Evolutionary conservation across 2,888 invertebrate genomes (phyloP), one percentile per base, ranked within the genome.

Genomic region (Chydorus sphaericus): DNA sequence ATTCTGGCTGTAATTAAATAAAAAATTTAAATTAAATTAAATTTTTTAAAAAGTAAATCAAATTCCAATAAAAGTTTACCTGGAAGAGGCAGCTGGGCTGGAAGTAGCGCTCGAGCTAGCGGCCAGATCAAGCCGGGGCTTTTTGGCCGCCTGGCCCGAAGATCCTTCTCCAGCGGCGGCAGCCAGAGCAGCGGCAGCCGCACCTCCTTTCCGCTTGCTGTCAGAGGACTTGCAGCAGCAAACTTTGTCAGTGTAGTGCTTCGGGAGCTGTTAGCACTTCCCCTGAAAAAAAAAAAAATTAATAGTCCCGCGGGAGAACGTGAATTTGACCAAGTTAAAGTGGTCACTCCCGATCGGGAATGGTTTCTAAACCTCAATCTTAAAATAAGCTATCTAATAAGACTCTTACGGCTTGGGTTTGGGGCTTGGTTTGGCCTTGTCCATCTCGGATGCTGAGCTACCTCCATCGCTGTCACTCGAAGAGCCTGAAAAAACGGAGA

Each of bases 381-480:
- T 10, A 29, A 38, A 11, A 26, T 23, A 6, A 18, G 14, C 44
- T 14, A 5, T 20, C 8, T 7, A 16, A 39, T 16, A 16, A 7
- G 10, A 11, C 16, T 7, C 44, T 44, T 23, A 44, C 44, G 44
- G n/a, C 26, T 52, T 52, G 56, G 55, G 11, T 38, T 36, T 53
- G 16, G 10, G 56, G 36, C 28, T 18, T 7, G 44, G 23, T 28
- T 48, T 38, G 18, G 61, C 75, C 50, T 65, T 58, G 28, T 62
- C 61, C 23, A 30, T 18, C 54, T 63, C 67, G 28, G 84, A 83
- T 66, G 85, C 80, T 10, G 77, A 76, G 60, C 76, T 77, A 60
- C 80, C 84, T 0, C 82, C 82, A 67, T 83, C 83, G 59, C 81
- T 77, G 62, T 81, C 83, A 63, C 80, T 82, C 53, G 81, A 80